Evolutionary conservation across 2,888 invertebrate genomes (phyloP), one percentile per base, ranked within the genome.

Genomic region (Gasteruption jaculator): DNA sequence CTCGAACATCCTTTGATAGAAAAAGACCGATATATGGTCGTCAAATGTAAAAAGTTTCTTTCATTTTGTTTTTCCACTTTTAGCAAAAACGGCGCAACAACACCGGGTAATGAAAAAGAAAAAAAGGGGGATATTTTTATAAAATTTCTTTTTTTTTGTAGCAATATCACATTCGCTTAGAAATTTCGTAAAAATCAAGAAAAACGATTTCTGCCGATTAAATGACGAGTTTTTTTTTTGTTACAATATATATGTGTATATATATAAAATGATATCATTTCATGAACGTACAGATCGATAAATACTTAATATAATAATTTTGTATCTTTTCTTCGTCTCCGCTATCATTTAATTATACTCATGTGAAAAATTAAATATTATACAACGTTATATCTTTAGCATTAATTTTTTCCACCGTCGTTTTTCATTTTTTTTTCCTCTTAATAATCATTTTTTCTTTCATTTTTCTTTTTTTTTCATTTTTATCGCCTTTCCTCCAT

Each of bases 361-460:
- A 35, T 42, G 47, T 53, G 54, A 54, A 51, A 53, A 54, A 54
- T 54, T 54, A 54, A 51, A 54, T 50, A 53, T 49, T 43, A 48
- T 50, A 46, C 27, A 20, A 16, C 32, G 14, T 11, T 37, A 34
- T 32, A 44, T 36, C 27, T 54, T 52, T 46, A 43, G 34, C 47
- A 46, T 35, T 50, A 45, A 50, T 47, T 49, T 50, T 53, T 47
- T n/a, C n/a, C n/a, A n/a, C n/a, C n/a, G n/a, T n/a, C n/a, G n/a
- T n/a, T 45, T 49, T 43, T 48, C 48, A 48, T 48, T 36, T 32
- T 42, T 19, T 14, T 34, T 41, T 7, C 36, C 19, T 22, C 36
- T 27, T 21, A 18, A 15, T 15, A 12, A 15, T 38, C 12, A 27
- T 30, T 15, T 36, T 41, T 41, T 33, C 22, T 25, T 26, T 37